Evolutionary conservation across 2,888 invertebrate species (phyloP).

Genomic region (Acrobeloides nanus): DNA sequence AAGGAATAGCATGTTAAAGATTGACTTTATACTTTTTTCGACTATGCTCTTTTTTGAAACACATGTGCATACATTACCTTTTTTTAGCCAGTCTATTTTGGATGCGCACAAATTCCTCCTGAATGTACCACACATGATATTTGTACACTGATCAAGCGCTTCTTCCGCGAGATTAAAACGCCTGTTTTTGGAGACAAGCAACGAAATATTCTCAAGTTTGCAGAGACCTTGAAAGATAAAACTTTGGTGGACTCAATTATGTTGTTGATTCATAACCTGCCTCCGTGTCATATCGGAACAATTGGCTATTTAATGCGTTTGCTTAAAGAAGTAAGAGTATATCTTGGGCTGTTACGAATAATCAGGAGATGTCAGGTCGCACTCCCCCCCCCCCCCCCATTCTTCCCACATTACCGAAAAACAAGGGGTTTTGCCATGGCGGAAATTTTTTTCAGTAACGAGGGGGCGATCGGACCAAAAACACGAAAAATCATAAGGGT

Average conservation of each 20-base stretch:
- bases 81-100: constrained; percentile 22
- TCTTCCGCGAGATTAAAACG: constrained; percentile 27
- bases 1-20: too few species aligned
- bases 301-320: constrained; percentile 33
- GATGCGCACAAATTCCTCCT: constrained; percentile 24
- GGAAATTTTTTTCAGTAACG: too few species aligned
- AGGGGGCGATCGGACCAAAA: neutral
- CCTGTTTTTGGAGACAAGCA: constrained; percentile 15
- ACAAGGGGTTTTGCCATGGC: too few species aligned
- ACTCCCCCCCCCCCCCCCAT: too few species aligned
- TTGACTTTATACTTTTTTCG: too few species aligned
- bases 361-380: too few species aligned
- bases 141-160: constrained; percentile 37
- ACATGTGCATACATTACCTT: too few species aligned
- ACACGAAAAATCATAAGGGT: too few species aligned
- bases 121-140: constrained; percentile 34
- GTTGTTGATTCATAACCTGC: constrained; percentile 13
- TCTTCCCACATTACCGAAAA: too few species aligned
- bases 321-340: constrained; percentile 22
- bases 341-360: too few species aligned
- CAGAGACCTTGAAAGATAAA: constrained; percentile 9
- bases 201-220: constrained; percentile 19
- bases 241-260: constrained; percentile 8
- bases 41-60: too few species aligned
- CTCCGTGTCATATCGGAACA: constrained; percentile 21